Conservation (phyloP, 1,140 invertebrate species). For the Ylistrum balloti region DNA sequence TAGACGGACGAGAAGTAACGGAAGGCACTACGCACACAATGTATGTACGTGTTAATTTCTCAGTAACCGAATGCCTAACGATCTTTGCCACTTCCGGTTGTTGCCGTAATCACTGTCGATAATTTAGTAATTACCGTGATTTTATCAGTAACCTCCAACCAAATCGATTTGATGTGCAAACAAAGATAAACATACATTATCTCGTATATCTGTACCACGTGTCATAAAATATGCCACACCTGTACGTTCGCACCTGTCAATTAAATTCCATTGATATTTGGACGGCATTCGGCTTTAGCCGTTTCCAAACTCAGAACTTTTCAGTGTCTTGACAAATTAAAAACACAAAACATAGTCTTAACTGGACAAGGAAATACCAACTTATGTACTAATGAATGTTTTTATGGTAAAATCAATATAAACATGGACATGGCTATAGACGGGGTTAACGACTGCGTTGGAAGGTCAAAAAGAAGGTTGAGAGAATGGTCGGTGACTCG, state of each 20-base stretch:
- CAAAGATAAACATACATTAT: neutral
- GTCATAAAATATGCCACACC: too few species aligned
- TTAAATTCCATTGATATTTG: neutral
- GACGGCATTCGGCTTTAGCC: neutral
- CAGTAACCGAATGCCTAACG: neutral
- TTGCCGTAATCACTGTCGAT: neutral
- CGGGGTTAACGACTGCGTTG: neutral
- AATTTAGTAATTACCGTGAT: constrained; percentile 1
- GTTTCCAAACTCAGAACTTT: neutral
- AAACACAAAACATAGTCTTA: too few species aligned
- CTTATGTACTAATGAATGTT: neutral
- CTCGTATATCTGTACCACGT: neutral
- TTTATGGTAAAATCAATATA: neutral
- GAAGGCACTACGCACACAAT: too few species aligned
- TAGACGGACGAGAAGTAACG: too few species aligned
- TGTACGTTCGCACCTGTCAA: neutral
- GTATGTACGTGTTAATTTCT: too few species aligned
- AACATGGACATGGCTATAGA: constrained; percentile 1
- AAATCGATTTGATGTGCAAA: neutral
- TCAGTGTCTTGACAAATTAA: neutral
- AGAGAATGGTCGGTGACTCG: neutral
- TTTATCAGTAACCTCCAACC: neutral
- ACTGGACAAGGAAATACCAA: too few species aligned
- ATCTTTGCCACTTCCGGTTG: neutral
- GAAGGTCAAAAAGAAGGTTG: neutral